Evolutionary conservation across 1,140 invertebrate genomes (phyloP), one percentile per base, ranked within the genome.

Genomic region (Drosophila willistoni): DNA sequence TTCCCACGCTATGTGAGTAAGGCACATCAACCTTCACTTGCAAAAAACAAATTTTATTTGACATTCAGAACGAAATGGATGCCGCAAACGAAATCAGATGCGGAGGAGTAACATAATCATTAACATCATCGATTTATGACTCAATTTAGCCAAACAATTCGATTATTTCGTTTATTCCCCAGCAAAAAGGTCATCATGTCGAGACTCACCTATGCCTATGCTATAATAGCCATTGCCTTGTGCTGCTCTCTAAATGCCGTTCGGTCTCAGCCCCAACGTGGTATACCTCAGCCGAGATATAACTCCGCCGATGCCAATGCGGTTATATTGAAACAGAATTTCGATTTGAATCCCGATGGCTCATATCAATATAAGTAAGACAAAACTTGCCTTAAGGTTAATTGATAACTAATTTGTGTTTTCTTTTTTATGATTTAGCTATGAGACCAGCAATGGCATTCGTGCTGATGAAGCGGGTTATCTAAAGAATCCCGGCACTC

Each of bases 361-460:
- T 93, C 92, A 56, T 93, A 93, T 75, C 87, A 91, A 69, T 93
- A 92, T 73, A 92, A 91, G 91, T 92, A 47, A 80, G 89, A 79
- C 7, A 7, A 56, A 62, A 34, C 10, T 17, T 9, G 13, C 19
- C 14, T 3, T 19, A 4, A 4, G 1, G 13, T 17, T 3, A 36
- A 10, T 4, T 10, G 5, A 42, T 7, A 19, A 44, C n/a, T 39
- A 44, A n/a, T 55, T 55, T n/a, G 5, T 41, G 39, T 22, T 62
- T 69, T 64, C 14, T 41, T 13, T 54, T 10, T 62, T 25, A 10
- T 29, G 4, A 92, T 19, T 67, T 64, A 95, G 93, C 76, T 95
- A 94, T 77, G 94, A 95, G 91, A 94, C 94, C 13, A 94, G 93
- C 81, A 95, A 95, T 78, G 94, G 94, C 34, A 95, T 95, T 61